Evolutionary conservation across 1,140 invertebrate genomes (phyloP).

Genomic region (Drosophila miranda): DNA sequence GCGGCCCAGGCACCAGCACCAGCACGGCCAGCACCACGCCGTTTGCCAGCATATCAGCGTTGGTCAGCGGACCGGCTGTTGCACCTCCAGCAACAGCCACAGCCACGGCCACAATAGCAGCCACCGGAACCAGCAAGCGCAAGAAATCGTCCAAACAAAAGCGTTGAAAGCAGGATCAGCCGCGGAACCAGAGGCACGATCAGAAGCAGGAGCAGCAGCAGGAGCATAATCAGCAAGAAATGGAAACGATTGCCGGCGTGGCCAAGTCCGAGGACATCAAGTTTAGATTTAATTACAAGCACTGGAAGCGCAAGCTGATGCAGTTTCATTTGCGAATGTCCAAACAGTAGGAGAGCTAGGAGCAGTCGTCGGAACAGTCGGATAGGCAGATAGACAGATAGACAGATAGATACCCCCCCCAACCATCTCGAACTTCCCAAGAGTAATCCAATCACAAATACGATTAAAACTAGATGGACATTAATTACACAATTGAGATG

Average conservation of each 20-base stretch:
- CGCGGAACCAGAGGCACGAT: neutral
- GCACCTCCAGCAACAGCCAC: conserved; percentile 19
- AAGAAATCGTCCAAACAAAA: conserved; percentile 75
- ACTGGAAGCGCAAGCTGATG: conserved; percentile 69
- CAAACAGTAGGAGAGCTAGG: conserved; percentile 11
- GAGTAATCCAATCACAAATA: conserved; percentile 49
- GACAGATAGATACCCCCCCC: conserved; percentile 7
- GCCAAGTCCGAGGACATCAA: conserved; percentile 50
- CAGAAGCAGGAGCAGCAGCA: neutral
- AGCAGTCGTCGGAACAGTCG: conserved; percentile 12
- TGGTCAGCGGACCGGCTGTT: conserved; percentile 43
- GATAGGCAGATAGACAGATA: conserved; percentile 13
- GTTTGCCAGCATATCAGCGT: conserved; percentile 66
- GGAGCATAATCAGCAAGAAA: neutral
- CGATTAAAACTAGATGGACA: conserved; percentile 40
- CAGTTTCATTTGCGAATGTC: conserved; percentile 66
- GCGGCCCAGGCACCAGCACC: conserved; percentile 15
- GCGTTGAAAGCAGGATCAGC: conserved; percentile 61
- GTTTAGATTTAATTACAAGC: conserved; percentile 71
- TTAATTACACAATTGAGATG: conserved; percentile 69
- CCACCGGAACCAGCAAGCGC: conserved; percentile 69
- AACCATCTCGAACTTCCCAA: conserved; percentile 16
- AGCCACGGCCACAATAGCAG: conserved; percentile 19
- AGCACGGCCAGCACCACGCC: conserved; percentile 42
- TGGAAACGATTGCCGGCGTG: conserved; percentile 23